A percentile compares a stretch with the other conserved stretches of the same genome.
Conservation (phyloP, 2,797 vertebrate genomes). For the Pseudopleuronectes americanus region DNA sequence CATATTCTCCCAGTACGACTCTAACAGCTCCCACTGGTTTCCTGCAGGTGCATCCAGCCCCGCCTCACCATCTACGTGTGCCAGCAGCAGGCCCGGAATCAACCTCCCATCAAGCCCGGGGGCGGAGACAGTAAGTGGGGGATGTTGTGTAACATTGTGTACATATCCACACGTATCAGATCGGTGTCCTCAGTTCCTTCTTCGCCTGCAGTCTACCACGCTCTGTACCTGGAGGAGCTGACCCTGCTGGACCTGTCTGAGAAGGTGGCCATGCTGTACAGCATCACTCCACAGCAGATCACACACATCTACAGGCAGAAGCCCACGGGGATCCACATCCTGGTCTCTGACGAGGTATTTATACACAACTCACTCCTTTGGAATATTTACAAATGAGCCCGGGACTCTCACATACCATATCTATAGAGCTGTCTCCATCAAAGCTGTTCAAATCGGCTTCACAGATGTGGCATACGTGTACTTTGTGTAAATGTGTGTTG, state of each 20-base stretch:
- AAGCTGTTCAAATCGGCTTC: too few species aligned
- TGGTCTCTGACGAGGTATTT: constrained; percentile 81
- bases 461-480: too few species aligned
- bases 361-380: neutral
- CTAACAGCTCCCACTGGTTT: neutral
- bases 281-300: constrained; percentile 75
- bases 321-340: constrained; percentile 78
- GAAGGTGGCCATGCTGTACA: constrained; percentile 80
- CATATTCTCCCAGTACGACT: neutral
- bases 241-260: constrained; percentile 79
- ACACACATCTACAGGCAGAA: constrained; percentile 81
- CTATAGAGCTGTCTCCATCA: too few species aligned
- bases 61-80: constrained; percentile 95
- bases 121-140: constrained; percentile 74
- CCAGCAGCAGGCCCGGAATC: constrained; percentile 87
- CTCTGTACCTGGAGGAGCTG: constrained; percentile 83
- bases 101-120: constrained; percentile 81
- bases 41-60: constrained; percentile 78
- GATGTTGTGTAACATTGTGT: too few species aligned
- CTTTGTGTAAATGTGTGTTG: too few species aligned
- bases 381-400: neutral
- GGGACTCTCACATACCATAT: neutral
- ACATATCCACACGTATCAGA: too few species aligned
- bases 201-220: constrained; percentile 79
- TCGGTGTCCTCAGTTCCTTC: neutral